Evolutionary conservation across 2,113 vertebrate species (phyloP), one percentile per base, ranked within the genome.

Genomic region (Micronycteris hirsuta): DNA sequence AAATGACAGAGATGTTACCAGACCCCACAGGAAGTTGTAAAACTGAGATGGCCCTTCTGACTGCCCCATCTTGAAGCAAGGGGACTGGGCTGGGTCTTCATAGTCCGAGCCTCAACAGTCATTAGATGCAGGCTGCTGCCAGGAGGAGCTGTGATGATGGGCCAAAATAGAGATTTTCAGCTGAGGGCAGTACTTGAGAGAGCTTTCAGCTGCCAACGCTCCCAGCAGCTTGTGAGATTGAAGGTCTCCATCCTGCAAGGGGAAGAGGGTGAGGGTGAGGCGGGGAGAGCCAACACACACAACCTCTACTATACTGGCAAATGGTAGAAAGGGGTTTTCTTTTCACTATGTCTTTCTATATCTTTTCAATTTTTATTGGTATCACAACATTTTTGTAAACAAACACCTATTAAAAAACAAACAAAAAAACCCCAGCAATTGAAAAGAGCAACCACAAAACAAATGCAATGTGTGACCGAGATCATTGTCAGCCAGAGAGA

Each of bases 251-350:
- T 24, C 16, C 31, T 26, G 17, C 36, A 56, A 67, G n/a, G 4
- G 7, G 15, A 73, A 68, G 43, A 5, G 3, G 0, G 3, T 17
- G 6, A 10, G 1, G 15, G 43, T 5, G n/a, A n/a, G n/a, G n/a
- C n/a, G n/a, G 33, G 8, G 15, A 71, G 26, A 65, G 8, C 7
- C 14, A 83, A 43, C 3, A 68, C 3, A 83, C 26, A 36, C 15
- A 86, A 9, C 16, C 41, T 24, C 31, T 68, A 26, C 24, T 41
- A 28, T 11, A 20, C 22, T 41, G 43, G 19, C 26, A 45, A 13
- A 76, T 77, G 49, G 5, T 8, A 78, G 19, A 4, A 58, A 15
- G 2, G 20, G 28, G 1, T 49, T 63, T 65, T 78, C 3, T 77
- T 77, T 43, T 78, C 16, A 83, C 14, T 54, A 1, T 74, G 1